Evolutionary conservation across 1,140 invertebrate genomes (phyloP), one percentile per base, ranked within the genome.

Genomic region (Cotesia typhae): DNA sequence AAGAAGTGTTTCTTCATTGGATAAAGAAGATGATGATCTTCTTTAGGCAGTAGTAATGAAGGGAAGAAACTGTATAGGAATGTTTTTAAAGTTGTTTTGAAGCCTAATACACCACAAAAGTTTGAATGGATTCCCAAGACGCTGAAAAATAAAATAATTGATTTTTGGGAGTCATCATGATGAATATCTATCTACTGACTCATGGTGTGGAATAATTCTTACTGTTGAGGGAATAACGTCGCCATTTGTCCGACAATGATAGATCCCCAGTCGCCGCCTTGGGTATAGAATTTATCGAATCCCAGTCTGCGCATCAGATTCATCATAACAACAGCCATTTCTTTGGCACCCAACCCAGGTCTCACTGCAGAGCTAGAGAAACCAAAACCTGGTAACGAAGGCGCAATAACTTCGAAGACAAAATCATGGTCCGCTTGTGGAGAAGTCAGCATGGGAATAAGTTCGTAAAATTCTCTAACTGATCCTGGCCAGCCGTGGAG

Each of bases 401-500:
- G 94, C 4, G 90, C 90, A 17, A 97, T 89, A 1, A 96, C 85
- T 84, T 96, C 94, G 76, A 96, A 93, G 1, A 92, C 92, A 77
- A 93, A 91, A 74, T 92, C 87, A 55, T 88, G 85, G 6, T 88
- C 88, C 37, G 87, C 82, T 61, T 86, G 83, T 4, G 90, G 86
- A 1, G 87, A 89, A 0, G 89, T 93, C 1, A 95, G 84, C 4
- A 92, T 68, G 0, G 93, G 93, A 63, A 94, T 87, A 84, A 90
- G 74, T 84, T 94, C 91, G 71, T 93, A 92, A 82, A 95, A 96
- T 84, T 96, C 94, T 12, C 91, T 84, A 4, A 96, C 88, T 1
- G 93, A 94, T 4, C 95, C 94, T 1, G 96, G 95, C 95, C 95
- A 97, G 17, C 95, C 95, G 80, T 97, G 95, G 17, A 94, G 80